phyloP scores from a whole-genome alignment of 2,113 vertebrate species.

The Crypturellus undulatus region DNA sequence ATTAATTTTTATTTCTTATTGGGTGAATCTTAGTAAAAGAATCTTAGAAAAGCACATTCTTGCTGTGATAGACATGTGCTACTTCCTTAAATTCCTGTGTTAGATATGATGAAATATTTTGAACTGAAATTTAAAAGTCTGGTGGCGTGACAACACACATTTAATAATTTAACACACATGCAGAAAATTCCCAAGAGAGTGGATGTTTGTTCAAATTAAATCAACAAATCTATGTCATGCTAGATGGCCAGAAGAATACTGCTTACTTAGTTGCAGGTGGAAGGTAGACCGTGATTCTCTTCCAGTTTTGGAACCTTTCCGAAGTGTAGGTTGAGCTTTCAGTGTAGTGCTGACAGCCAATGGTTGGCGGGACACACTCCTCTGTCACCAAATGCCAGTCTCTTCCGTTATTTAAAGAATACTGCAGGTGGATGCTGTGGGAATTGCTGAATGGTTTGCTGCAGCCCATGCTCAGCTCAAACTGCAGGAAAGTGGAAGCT shows the following conservation, averaged over 20 bases:
- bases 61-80: neutral
- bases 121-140: constrained; percentile 35
- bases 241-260: constrained; percentile 29
- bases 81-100: constrained; percentile 15
- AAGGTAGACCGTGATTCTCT: constrained; percentile 92
- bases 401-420: constrained; percentile 91
- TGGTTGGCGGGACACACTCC: constrained; percentile 95
- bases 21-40: neutral
- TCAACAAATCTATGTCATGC: constrained; percentile 57
- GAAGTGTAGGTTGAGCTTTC: constrained; percentile 93
- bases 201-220: constrained; percentile 64
- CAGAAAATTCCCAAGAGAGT: constrained; percentile 37
- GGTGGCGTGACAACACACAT: constrained; percentile 14
- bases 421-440: constrained; percentile 90
- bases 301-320: constrained; percentile 94
- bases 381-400: constrained; percentile 93
- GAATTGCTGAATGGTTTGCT: constrained; percentile 89
- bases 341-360: constrained; percentile 92
- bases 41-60: constrained; percentile 6
- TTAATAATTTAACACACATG: constrained; percentile 61
- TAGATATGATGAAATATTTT: constrained; percentile 28
- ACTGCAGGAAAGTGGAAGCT: constrained; percentile 93
- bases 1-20: neutral
- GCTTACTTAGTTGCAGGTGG: constrained; percentile 83
- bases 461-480: constrained; percentile 96